Evolutionary conservation across 35 echinoderm and acorn worm genomes (phyloP).

Genomic region (Anneissia japonica): DNA sequence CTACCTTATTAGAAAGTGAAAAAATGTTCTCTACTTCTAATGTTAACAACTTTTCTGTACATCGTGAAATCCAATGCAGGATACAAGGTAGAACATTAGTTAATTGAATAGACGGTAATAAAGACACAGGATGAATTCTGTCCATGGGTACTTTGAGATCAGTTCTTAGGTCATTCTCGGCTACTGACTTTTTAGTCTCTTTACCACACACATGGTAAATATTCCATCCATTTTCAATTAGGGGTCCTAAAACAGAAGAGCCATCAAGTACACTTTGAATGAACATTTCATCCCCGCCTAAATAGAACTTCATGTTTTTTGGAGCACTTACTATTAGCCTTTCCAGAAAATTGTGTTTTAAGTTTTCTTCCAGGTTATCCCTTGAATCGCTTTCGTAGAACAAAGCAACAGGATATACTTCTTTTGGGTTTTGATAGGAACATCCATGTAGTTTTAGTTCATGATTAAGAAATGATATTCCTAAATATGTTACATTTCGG

Average conservation of each 20-base stretch:
- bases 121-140: too few species aligned
- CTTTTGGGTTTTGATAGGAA: slow-evolving; percentile 21
- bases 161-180: background rate
- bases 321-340: too few species aligned
- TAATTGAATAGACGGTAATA: background rate
- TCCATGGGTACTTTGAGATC: background rate
- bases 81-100: background rate
- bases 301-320: too few species aligned
- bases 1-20: background rate
- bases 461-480: background rate
- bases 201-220: background rate
- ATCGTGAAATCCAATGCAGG: background rate
- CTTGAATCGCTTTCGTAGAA: slow-evolving; percentile 26
- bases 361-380: slow-evolving; percentile 14
- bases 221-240: background rate
- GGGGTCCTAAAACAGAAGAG: background rate
- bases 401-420: slow-evolving; percentile 15
- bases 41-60: background rate
- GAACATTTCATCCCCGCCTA: background rate
- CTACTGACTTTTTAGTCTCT: background rate
- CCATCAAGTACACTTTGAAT: background rate
- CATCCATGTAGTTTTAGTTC: slow-evolving; percentile 1
- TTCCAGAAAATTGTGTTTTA: too few species aligned
- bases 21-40: background rate
- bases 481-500: background rate